A percentile compares a stretch with the other conserved stretches of the same genome.
Evolutionary conservation across 2,113 vertebrate species (phyloP).

Genomic region (Lichenostomus cassidix): DNA sequence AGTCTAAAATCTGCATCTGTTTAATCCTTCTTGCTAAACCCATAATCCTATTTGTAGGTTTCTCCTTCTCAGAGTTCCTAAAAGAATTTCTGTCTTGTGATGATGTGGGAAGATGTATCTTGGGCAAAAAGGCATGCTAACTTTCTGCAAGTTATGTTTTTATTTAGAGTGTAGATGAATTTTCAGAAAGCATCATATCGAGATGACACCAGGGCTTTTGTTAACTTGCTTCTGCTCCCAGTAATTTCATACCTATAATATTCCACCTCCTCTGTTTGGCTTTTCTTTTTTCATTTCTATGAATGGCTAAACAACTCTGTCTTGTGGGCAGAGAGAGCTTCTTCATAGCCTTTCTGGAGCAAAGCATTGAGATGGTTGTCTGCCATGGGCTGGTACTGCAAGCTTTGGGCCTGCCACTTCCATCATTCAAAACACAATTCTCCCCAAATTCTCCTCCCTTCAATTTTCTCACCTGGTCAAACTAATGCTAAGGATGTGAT

Average conservation of each 20-base stretch:
- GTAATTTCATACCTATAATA: not conserved
- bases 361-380: not conserved
- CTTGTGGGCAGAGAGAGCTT: not conserved
- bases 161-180: not conserved
- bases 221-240: not conserved
- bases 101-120: conserved; percentile 6
- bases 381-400: not conserved
- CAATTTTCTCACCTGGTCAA: not conserved
- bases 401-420: not conserved
- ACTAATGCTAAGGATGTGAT: not conserved
- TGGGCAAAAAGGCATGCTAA: not conserved
- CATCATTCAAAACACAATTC: not conserved
- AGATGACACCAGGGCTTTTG: not conserved
- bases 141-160: not conserved
- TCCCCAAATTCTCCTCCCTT: not conserved
- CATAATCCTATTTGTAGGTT: not conserved
- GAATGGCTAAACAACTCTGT: not conserved
- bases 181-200: not conserved
- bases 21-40: not conserved
- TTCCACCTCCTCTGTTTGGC: not conserved
- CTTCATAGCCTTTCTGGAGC: not conserved
- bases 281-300: not conserved
- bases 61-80: not conserved
- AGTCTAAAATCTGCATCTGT: not conserved
- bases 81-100: conserved; percentile 29